Base-by-base conservation (phyloP, 2,888 invertebrate species). In the Sylvicola fuscatus region DNA sequence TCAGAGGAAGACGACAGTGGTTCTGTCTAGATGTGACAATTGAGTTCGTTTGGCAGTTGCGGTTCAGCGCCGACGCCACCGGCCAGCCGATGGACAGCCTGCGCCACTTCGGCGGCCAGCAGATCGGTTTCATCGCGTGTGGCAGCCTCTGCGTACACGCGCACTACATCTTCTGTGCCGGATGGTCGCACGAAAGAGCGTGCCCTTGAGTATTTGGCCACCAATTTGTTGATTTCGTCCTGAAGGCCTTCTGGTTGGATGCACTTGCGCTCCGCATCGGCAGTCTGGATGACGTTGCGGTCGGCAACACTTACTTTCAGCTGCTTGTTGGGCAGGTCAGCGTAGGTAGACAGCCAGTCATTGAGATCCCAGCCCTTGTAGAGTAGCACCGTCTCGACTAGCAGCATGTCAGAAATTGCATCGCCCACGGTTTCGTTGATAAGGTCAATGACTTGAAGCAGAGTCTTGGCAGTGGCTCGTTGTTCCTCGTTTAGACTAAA, bases 401-500 rank as follows among this genome's bases (percentile, higher is more conserved):
- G 56, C 38, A 99, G 64, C 70, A 98, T 68, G 52, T 97, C 97
- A 0, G 95, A 90, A 36, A 98, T 75, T 3, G 97, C 97, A 63
- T 98, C 98, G 1, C 98, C 98, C 0, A 97, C 87, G 0, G 84
- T 79, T 60, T 92, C 89, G 56, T 93, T 95, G 11, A 89, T 84
- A 47, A 93, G 65, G 54, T 89, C 77, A 40, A 89, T 77, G 36
- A 86, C 61, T 44, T 68, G 62, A 3, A 69, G 52, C 8, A 93
- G 60, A 14, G 68, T 66, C 27, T 62, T 58, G 0, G 79, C 77
- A 2, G 77, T 70, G 40, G 62, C 58, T 33, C 65, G 54, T 37
- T 52, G 47, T 5, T 43, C 43, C 38, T 52, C 53, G 40, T 53
- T 50, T n/a, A 46, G 38, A 33, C 44, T 46, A 34, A 16, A 39